Percentiles rank a stretch among this genome's conserved stretches.
These are phyloP conservation scores for Hylaea fasciaria DNA, from an alignment of 2,888 invertebrate species.

Conservation along the genomic window DNA sequence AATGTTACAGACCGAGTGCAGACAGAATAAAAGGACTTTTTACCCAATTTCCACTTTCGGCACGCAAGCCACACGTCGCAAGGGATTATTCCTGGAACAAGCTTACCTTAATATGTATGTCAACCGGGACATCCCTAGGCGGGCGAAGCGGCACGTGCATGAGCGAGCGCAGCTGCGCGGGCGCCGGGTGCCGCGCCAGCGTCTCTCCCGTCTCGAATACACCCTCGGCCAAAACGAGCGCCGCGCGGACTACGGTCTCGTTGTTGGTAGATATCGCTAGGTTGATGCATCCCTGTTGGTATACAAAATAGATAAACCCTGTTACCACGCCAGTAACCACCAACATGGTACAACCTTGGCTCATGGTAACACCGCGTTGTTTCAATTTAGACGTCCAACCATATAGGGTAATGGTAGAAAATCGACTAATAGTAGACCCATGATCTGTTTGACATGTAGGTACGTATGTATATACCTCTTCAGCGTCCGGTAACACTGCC, in stretches of 20 bases:
- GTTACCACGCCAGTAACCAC: not conserved
- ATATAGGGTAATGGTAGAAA: not conserved
- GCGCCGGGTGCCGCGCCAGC: slow-evolving; percentile 89
- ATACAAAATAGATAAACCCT: too few relatives aligned
- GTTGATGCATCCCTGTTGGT: slow-evolving; percentile 83
- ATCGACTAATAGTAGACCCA: slow-evolving; percentile 19
- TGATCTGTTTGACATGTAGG: slow-evolving; percentile 23
- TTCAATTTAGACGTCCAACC: slow-evolving; percentile 36
- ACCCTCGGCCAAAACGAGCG: slow-evolving; percentile 95
- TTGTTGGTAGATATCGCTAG: slow-evolving; percentile 91
- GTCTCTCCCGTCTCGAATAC: slow-evolving; percentile 93
- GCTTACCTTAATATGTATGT: slow-evolving; percentile 96
- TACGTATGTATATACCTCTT: slow-evolving; percentile 56
- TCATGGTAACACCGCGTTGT: too few relatives aligned
- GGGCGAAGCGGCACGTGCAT: slow-evolving; percentile 85
- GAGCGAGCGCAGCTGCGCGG: slow-evolving; percentile 78
- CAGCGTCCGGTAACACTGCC: slow-evolving; percentile 85
- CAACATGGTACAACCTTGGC: too few relatives aligned
- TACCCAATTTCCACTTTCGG: too few relatives aligned
- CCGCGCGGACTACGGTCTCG: slow-evolving; percentile 90
- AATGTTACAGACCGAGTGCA: too few relatives aligned
- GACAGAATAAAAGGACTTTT: too few relatives aligned
- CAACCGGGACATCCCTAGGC: slow-evolving; percentile 92
- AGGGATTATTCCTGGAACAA: too few relatives aligned
- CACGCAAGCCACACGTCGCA: too few relatives aligned